Conservation (phyloP, 2,888 invertebrate species). For the Cremastinae sp. region DNA sequence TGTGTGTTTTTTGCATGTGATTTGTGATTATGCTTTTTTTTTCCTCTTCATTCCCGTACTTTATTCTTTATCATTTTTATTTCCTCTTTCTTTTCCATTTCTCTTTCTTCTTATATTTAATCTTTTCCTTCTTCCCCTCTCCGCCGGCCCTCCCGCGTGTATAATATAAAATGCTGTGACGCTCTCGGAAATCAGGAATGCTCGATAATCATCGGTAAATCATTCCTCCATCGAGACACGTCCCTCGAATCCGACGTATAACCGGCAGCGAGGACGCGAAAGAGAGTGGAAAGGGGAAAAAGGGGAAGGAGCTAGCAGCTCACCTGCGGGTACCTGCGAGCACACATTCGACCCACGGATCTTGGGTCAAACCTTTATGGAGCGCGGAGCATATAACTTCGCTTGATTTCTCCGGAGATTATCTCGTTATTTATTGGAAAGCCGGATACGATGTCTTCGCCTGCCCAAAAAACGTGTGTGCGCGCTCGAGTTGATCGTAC, state of each 20-base stretch:
- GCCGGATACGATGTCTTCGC: conserved; percentile 70
- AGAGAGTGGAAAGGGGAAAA: conserved; percentile 52
- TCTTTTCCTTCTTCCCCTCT: too few species aligned
- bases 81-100: too few species aligned
- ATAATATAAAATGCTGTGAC: conserved; percentile 30
- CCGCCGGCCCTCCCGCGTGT: conserved; percentile 11
- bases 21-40: not conserved
- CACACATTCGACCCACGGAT: conserved; percentile 62
- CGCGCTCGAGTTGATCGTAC: not conserved
- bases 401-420: conserved; percentile 78
- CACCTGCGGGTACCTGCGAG: conserved; percentile 64
- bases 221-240: conserved; percentile 65
- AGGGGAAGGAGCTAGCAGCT: conserved; percentile 45
- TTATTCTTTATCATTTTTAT: too few species aligned
- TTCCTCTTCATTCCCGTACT: not conserved
- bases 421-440: conserved; percentile 79
- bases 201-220: conserved; percentile 76
- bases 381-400: conserved; percentile 73
- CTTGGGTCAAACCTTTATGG: conserved; percentile 76
- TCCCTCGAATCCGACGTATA: conserved; percentile 54
- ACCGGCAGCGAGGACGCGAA: conserved; percentile 28
- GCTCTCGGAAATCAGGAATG: conserved; percentile 71
- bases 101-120: too few species aligned
- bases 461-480: conserved; percentile 66
- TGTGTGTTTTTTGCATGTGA: conserved; percentile 14